phyloP scores from a whole-genome alignment of 2,797 vertebrate genomes.

The Pseudocheirus occidentalis region DNA sequence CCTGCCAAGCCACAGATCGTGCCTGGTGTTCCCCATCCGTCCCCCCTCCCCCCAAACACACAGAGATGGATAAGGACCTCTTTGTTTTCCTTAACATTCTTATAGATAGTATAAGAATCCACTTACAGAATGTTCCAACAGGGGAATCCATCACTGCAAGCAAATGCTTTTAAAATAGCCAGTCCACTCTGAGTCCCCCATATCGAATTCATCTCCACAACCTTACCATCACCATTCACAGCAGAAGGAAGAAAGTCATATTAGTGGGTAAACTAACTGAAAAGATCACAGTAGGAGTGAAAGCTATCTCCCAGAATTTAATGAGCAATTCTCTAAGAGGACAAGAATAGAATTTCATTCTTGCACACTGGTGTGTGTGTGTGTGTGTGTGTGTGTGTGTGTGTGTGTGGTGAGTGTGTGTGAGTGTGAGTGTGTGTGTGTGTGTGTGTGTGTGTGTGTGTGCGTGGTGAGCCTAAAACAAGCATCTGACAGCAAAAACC shows the following conservation, averaged over 20 bases:
- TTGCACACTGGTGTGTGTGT: fast-evolving
- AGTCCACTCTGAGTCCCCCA: fast-evolving
- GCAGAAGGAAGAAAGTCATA: background rate
- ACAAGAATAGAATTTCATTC: fast-evolving
- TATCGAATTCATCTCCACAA: fast-evolving
- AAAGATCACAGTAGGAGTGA: background rate
- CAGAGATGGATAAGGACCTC: too few species aligned
- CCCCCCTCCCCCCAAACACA: too few species aligned
- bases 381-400: too few species aligned
- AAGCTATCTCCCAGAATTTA: background rate
- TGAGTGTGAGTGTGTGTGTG: fast-evolving
- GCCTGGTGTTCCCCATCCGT: background rate
- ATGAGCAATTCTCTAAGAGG: background rate
- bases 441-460: background rate
- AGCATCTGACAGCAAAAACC: background rate
- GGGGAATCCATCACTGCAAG: background rate
- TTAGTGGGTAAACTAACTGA: background rate
- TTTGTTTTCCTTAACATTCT: background rate
- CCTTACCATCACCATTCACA: background rate
- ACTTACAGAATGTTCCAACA: too few species aligned
- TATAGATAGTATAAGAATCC: fast-evolving
- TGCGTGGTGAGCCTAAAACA: fast-evolving
- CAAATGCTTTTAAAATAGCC: background rate
- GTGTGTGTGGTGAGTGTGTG: fast-evolving
- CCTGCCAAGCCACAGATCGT: background rate